Evolutionary conservation across 2,113 vertebrate genomes (phyloP).

Genomic region (Gallinago jamesoni): DNA sequence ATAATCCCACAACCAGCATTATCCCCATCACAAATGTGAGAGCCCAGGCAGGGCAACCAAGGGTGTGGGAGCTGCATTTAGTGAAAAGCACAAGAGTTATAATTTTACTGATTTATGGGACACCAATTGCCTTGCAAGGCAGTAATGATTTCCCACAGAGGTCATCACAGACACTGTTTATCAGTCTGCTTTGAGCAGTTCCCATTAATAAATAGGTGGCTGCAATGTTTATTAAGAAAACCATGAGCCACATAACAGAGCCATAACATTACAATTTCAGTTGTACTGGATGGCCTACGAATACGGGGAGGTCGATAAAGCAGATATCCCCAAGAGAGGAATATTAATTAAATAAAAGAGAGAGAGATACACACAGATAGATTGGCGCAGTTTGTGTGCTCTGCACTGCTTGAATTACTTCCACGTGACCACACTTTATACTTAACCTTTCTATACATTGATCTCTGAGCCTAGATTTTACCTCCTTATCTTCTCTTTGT

Average conservation of each 20-base stretch:
- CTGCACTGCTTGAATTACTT: background rate
- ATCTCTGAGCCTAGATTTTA: constrained; percentile 45
- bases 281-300: background rate
- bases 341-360: background rate
- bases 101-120: constrained; percentile 36
- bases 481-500: constrained; percentile 43
- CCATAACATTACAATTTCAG: background rate
- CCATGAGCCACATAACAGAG: background rate
- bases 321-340: background rate
- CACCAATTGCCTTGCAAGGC: background rate
- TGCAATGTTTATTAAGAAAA: constrained; percentile 40
- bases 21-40: background rate
- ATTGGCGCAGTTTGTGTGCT: background rate
- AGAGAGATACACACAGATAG: background rate
- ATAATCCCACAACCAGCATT: background rate
- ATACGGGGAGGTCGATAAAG: background rate
- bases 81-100: background rate
- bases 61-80: background rate
- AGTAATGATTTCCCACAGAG: constrained; percentile 29
- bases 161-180: constrained; percentile 40
- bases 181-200: constrained; percentile 31
- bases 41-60: fast-evolving
- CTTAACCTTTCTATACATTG: constrained; percentile 6
- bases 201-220: constrained; percentile 30
- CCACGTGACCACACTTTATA: background rate